phyloP scores from a whole-genome alignment of 2,797 vertebrate genomes.

The Odontamblyopus rebecca region DNA sequence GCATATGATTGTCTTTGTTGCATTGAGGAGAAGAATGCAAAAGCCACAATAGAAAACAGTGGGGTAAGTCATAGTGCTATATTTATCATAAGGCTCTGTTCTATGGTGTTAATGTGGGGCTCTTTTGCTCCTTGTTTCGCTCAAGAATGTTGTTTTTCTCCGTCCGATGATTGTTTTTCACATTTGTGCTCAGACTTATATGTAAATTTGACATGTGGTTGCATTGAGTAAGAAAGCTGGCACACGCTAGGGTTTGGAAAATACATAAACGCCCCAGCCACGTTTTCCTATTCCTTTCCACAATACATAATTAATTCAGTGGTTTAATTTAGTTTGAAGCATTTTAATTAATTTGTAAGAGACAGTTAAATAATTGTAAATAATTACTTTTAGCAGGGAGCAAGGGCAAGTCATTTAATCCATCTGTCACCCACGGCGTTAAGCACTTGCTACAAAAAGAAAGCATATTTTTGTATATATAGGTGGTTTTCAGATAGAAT shows the following conservation, averaged over 20 bases:
- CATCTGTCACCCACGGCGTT: not conserved
- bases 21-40: conserved; percentile 49
- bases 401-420: conserved; percentile 2
- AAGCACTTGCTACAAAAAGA: not conserved
- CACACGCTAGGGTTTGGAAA: conserved; percentile 19
- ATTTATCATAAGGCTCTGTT: conserved; percentile 51
- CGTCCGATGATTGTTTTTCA: conserved; percentile 59
- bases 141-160: conserved; percentile 70
- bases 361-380: conserved; percentile 5
- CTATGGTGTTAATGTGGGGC: conserved; percentile 68
- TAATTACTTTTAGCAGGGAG: conserved; percentile 2
- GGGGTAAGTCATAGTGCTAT: conserved; percentile 45
- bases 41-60: conserved; percentile 62
- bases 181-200: conserved; percentile 50
- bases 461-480: not conserved
- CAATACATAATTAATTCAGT: conserved; percentile 8
- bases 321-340: conserved; percentile 4
- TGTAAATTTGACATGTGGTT: conserved; percentile 52
- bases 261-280: not conserved
- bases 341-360: not conserved
- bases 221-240: conserved; percentile 40
- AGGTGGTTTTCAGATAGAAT: no score
- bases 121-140: conserved; percentile 64
- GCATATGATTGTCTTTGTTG: conserved; percentile 44
- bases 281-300: conserved; percentile 7